A percentile compares a stretch with the other conserved stretches of the same genome.
Evolutionary conservation across 2,888 invertebrate species (phyloP).

Genomic region (Lypha dubia): DNA sequence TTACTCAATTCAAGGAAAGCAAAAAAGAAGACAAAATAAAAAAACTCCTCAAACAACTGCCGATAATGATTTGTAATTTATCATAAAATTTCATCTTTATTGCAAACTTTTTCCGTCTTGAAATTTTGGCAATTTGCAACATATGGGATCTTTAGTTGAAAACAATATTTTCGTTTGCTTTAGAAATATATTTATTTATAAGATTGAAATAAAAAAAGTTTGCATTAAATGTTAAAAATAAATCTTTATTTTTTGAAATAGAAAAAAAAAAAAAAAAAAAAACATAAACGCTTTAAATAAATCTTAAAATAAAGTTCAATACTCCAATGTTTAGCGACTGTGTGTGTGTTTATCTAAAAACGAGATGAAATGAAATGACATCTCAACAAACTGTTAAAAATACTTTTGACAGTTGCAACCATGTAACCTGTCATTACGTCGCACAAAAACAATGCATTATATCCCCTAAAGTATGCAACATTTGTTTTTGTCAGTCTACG

Average conservation of each 20-base stretch:
- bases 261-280: too few relatives aligned
- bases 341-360: background rate
- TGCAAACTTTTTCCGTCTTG: conserved; percentile 42
- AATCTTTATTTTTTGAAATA: conserved; percentile 1
- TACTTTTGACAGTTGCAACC: conserved; percentile 68
- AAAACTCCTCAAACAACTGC: conserved; percentile 31
- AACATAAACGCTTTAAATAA: conserved; percentile 9
- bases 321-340: conserved; percentile 27
- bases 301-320: conserved; percentile 34
- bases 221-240: background rate
- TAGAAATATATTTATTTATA: conserved; percentile 15
- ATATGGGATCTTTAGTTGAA: conserved; percentile 54
- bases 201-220: background rate
- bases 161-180: conserved; percentile 3
- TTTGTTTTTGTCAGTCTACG: conserved; percentile 64
- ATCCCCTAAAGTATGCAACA: conserved; percentile 60
- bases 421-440: conserved; percentile 68
- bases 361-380: background rate
- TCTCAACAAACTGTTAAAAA: conserved; percentile 40
- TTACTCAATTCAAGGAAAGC: background rate
- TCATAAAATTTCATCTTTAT: conserved; percentile 41
- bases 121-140: conserved; percentile 60
- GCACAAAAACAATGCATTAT: conserved; percentile 24
- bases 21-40: background rate
- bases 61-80: conserved; percentile 66